A percentile compares a stretch with the other conserved stretches of the same genome.
phyloP scores from a whole-genome alignment of 2,797 vertebrate species.

The Melopsittacus undulatus region DNA sequence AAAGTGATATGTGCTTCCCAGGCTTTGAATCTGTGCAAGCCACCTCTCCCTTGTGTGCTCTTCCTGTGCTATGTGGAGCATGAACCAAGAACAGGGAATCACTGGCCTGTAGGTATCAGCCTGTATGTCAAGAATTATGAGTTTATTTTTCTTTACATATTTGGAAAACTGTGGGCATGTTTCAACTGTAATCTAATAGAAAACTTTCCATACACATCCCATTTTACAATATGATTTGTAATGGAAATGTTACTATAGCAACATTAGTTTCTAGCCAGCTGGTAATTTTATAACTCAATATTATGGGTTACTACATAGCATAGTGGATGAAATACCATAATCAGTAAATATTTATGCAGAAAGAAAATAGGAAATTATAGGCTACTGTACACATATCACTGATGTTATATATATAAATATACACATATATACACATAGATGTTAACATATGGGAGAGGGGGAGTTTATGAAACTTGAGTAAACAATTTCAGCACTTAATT shows the following conservation, averaged over 20 bases:
- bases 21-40: not conserved
- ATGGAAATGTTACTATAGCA: not conserved
- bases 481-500: not conserved
- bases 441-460: not conserved
- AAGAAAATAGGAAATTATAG: not conserved
- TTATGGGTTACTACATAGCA: not conserved
- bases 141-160: not conserved
- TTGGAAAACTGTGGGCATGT: not conserved
- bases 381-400: not conserved
- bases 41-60: not conserved
- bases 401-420: not conserved
- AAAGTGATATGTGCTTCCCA: not conserved
- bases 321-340: not conserved
- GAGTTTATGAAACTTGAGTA: not conserved
- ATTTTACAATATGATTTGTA: not conserved
- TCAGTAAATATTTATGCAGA: not conserved
- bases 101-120: not conserved
- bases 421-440: not conserved
- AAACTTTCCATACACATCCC: not conserved
- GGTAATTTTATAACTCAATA: not conserved
- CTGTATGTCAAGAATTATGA: not conserved
- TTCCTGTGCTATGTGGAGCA: accelerated
- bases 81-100: not conserved
- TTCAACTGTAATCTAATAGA: not conserved
- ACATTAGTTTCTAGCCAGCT: not conserved